These are phyloP conservation scores for Zootermopsis nevadensis DNA, from an alignment of 2,888 invertebrate genomes.

Conservation along the genomic window DNA sequence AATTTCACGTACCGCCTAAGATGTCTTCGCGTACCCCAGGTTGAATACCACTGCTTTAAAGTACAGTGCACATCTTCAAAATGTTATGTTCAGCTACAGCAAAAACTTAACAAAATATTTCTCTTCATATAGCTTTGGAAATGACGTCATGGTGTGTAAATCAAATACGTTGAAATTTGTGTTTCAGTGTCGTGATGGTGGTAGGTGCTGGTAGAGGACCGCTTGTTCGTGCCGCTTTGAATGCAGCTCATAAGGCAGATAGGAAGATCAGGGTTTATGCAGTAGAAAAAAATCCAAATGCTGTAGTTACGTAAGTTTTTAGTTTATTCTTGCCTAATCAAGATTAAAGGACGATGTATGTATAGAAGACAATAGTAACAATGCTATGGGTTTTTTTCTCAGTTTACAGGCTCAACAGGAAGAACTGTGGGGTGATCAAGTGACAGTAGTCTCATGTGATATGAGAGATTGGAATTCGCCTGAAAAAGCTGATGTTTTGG, in stretches of 20 bases:
- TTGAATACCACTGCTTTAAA: no score
- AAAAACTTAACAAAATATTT: no score
- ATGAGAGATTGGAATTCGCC: constrained; percentile 86
- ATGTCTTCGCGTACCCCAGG: no score
- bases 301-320: constrained; percentile 77
- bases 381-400: neutral
- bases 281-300: constrained; percentile 98
- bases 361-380: neutral
- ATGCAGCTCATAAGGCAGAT: constrained; percentile 78
- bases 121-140: no score
- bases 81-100: no score
- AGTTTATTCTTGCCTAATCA: neutral
- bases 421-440: constrained; percentile 82
- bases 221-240: constrained; percentile 87
- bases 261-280: constrained; percentile 87
- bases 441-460: constrained; percentile 84
- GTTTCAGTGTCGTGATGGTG: constrained; percentile 78
- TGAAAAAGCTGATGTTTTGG: constrained; percentile 92
- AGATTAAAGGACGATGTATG: no score
- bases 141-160: no score
- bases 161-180: neutral
- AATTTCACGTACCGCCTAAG: no score
- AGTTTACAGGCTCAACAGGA: constrained; percentile 77
- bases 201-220: constrained; percentile 97
- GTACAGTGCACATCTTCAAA: no score